Percentiles rank a stretch among this genome's conserved stretches.
Evolutionary conservation across 1,140 invertebrate genomes (phyloP).

Genomic region (Drosophila albomicans): DNA sequence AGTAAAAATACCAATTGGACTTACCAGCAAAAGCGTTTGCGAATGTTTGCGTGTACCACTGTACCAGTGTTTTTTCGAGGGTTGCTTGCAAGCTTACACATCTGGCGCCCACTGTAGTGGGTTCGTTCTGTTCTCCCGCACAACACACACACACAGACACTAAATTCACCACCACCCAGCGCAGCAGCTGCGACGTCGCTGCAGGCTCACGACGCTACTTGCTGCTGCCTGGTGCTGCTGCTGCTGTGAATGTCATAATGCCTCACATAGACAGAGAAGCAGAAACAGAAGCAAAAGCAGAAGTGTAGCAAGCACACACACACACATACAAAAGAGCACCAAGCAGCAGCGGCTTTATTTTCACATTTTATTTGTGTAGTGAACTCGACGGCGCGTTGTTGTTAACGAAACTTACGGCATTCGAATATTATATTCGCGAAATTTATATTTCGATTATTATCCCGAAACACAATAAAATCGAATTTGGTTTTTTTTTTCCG

Average conservation of each 20-base stretch:
- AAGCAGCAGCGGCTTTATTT: conserved; percentile 23
- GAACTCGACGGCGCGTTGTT: conserved; percentile 33
- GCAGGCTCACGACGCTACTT: conserved; percentile 30
- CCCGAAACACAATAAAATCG: not conserved
- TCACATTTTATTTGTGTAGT: conserved; percentile 31
- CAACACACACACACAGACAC: not conserved
- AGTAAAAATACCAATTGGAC: conserved; percentile 2
- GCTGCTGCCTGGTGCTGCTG: conserved; percentile 21
- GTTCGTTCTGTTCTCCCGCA: conserved; percentile 4
- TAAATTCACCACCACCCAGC: conserved; percentile 19
- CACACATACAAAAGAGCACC: too few relatives aligned
- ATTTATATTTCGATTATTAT: conserved; percentile 5
- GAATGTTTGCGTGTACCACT: conserved; percentile 8
- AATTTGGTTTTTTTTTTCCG: conserved; percentile 12
- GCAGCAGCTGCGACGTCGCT: conserved; percentile 3
- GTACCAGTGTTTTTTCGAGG: conserved; percentile 29
- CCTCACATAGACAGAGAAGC: conserved; percentile 12
- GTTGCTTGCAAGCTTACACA: conserved; percentile 38
- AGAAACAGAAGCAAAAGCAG: conserved; percentile 12
- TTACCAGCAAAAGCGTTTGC: not conserved
- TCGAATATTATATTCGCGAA: conserved; percentile 22
- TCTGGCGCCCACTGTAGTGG: conserved; percentile 2
- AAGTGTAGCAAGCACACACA: conserved; percentile 10
- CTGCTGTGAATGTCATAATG: conserved; percentile 41
- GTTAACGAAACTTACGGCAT: conserved; percentile 20